A percentile compares a stretch with the other conserved stretches of the same genome.
These are phyloP conservation scores for Steatocranus sp. DNA, from an alignment of 2,797 vertebrate genomes.

Conservation along the genomic window DNA sequence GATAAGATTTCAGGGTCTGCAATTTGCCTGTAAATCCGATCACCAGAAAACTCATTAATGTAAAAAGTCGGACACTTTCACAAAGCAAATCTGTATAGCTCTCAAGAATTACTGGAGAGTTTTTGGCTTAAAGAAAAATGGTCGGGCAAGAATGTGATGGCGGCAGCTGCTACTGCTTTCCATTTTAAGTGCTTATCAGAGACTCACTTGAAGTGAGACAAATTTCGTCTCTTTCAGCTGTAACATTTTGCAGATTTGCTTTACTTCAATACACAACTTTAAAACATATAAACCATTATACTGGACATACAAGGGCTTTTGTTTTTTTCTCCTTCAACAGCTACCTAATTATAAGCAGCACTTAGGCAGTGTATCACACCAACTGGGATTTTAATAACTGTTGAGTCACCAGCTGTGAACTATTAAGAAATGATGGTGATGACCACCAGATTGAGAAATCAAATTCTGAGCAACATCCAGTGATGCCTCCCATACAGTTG, in stretches of 20 bases:
- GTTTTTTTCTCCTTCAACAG: conserved; percentile 13
- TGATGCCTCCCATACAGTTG: conserved; percentile 47
- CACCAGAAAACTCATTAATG: neutral
- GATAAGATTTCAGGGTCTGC: neutral
- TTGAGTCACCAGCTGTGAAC: conserved; percentile 72
- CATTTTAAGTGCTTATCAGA: conserved; percentile 14
- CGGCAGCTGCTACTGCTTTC: conserved; percentile 16
- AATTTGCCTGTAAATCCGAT: neutral
- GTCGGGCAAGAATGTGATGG: neutral
- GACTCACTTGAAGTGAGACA: conserved; percentile 15
- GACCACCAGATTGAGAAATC: conserved; percentile 65
- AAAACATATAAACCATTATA: neutral
- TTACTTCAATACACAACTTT: conserved; percentile 3
- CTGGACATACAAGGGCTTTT: neutral
- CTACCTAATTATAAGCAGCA: conserved; percentile 53
- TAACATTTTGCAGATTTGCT: neutral
- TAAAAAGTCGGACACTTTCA: neutral
- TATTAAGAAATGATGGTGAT: conserved; percentile 63
- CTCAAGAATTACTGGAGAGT: conserved; percentile 6
- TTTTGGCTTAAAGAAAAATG: conserved; percentile 15
- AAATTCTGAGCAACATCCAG: conserved; percentile 41
- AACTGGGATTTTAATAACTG: conserved; percentile 63
- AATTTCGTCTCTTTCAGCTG: neutral
- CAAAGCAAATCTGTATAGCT: neutral
- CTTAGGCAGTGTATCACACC: conserved; percentile 38